These are phyloP conservation scores for Clusia tigrina DNA, from an alignment of 2,888 invertebrate species.

Conservation along the genomic window DNA sequence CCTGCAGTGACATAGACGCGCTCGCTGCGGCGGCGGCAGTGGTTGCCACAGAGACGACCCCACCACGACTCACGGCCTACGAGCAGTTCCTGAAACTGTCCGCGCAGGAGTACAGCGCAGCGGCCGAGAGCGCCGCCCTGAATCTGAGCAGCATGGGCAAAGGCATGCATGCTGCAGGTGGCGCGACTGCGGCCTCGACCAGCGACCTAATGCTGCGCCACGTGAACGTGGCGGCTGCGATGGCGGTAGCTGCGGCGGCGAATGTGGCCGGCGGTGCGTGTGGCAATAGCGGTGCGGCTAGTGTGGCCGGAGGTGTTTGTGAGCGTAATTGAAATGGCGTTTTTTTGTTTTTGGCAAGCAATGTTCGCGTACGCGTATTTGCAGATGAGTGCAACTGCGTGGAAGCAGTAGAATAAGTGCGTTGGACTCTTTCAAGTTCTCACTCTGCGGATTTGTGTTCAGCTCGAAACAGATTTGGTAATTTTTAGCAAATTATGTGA, in stretches of 20 bases:
- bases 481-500: too few species aligned
- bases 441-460: too few species aligned
- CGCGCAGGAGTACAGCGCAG: constrained; percentile 44
- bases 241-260: constrained; percentile 38
- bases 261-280: constrained; percentile 12
- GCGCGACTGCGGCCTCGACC: neutral
- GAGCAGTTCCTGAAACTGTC: constrained; percentile 56
- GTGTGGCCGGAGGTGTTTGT: constrained; percentile 37
- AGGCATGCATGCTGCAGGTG: constrained; percentile 1
- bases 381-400: neutral
- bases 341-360: neutral
- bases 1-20: constrained; percentile 20
- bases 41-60: constrained; percentile 20
- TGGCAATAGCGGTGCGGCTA: constrained; percentile 24
- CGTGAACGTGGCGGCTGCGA: constrained; percentile 37
- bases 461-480: too few species aligned
- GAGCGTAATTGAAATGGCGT: constrained; percentile 33
- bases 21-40: constrained; percentile 3
- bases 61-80: constrained; percentile 47
- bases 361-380: neutral
- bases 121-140: constrained; percentile 39
- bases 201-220: constrained; percentile 31
- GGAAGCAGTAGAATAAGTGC: too few species aligned
- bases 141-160: constrained; percentile 43
- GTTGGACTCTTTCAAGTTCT: too few species aligned